These are phyloP conservation scores for Regulus satrapa DNA, from an alignment of 2,113 vertebrate species.

Conservation along the genomic window DNA sequence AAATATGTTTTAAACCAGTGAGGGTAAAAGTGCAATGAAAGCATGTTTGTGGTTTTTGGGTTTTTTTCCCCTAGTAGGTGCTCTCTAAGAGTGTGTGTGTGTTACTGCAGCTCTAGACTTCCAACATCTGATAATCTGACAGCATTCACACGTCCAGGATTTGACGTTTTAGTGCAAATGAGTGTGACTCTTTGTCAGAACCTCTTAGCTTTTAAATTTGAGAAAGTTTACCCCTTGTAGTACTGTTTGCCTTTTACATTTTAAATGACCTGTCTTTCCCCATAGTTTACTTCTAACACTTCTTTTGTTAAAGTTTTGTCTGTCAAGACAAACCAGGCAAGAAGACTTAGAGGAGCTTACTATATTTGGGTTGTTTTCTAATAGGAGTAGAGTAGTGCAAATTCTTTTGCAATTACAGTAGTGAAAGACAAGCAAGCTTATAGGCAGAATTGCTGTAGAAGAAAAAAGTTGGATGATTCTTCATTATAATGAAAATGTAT, in stretches of 20 bases:
- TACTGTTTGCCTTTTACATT: background rate
- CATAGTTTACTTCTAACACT: background rate
- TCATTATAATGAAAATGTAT: background rate
- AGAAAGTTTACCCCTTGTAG: background rate
- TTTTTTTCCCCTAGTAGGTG: background rate
- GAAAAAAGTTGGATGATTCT: background rate
- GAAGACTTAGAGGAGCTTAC: background rate
- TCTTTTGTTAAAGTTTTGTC: background rate
- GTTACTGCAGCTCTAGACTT: background rate
- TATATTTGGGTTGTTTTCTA: background rate
- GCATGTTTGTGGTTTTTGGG: background rate
- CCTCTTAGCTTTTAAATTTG: background rate
- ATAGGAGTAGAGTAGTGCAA: background rate
- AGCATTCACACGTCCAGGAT: background rate
- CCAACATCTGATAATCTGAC: background rate
- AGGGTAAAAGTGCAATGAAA: background rate
- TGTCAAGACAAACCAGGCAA: background rate
- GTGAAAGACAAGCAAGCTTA: background rate
- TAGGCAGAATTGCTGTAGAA: background rate
- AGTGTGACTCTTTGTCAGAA: background rate
- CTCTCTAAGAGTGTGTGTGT: background rate
- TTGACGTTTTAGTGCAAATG: background rate
- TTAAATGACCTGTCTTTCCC: background rate
- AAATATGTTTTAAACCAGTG: background rate
- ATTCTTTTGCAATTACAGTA: background rate